Base-by-base conservation (phyloP, 2,113 vertebrate genomes). In the Gambusia affinis region DNA sequence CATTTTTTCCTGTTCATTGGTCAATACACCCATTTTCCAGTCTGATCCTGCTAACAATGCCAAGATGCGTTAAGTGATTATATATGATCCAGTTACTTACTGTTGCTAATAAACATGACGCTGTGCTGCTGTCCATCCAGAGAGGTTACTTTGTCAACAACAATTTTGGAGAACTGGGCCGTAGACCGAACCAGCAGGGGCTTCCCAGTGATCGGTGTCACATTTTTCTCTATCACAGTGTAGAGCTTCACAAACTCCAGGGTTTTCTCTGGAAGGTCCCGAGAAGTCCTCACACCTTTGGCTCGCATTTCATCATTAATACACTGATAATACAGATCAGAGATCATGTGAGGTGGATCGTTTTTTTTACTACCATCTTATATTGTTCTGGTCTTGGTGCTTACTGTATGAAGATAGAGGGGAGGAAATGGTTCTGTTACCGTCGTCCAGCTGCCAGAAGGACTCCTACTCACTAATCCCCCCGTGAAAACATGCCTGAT, bases 51-150 rank as follows among this genome's bases (percentile, higher is more conserved):
- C 11, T 11, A 39, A 39, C 37, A 39, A 39, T 10, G 11, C 37
- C 37, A 39, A 39, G 11, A 39, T 39, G 37, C 4, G 39, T 42
- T 12, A 42, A 12, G 14, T 15, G 14, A 42, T 42, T 2, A 4
- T 4, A 4, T 47, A 17, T 47, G 44, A 17, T 19, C 17, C 44
- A 27, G 17, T 31, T 61, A 22, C 22, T 24, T 29, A 78, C 83
- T 65, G 60, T 76, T 82, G 84, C 76, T 79, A 37, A 85, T 22
- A 14, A 82, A n/a, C 51, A 82, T 73, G 22, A 82, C 62, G 5
- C 47, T 76, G 61, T 64, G 70, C 29, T 12, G 61, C 57, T 3
- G 79, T 39, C 66, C 72, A 39, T 85, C 72, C 29, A 31, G 65
- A 24, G 76, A 63, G 0, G 42, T 76, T 22, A 85, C 66, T 33